phyloP scores from a whole-genome alignment of 2,888 invertebrate species.

The Mylabris sibirica region DNA sequence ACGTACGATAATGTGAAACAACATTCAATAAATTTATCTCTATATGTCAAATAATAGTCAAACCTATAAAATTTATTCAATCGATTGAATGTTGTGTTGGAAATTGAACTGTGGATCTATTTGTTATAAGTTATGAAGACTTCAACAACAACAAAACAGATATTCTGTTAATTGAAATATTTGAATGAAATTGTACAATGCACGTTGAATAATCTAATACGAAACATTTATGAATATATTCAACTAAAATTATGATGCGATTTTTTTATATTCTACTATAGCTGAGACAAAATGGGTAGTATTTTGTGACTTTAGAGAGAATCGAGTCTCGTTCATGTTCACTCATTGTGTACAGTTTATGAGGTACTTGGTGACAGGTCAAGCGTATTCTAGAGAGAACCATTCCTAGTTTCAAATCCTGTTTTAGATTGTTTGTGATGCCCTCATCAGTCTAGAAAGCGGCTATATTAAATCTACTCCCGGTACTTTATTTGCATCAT shows the following conservation, averaged over 20 bases:
- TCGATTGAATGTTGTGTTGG: background rate
- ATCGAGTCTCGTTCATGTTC: background rate
- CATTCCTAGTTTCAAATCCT: constrained; percentile 50
- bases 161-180: background rate
- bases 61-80: background rate
- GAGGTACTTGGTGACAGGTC: constrained; percentile 42
- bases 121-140: too few relatives aligned
- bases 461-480: constrained; percentile 28
- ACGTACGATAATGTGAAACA: background rate
- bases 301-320: background rate
- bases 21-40: background rate
- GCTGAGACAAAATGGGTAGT: background rate
- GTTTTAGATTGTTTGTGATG: constrained; percentile 49
- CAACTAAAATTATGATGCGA: background rate
- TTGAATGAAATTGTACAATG: background rate
- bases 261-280: background rate
- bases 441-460: constrained; percentile 33
- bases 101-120: too few relatives aligned
- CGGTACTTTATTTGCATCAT: constrained; percentile 27
- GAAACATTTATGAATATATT: background rate
- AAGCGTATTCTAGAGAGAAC: constrained; percentile 46
- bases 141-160: background rate
- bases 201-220: background rate
- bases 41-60: constrained; percentile 1
- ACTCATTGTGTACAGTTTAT: constrained; percentile 30